Evolutionary conservation across 1,140 invertebrate genomes (phyloP).

Genomic region (Gonioctena quinquepunctata): DNA sequence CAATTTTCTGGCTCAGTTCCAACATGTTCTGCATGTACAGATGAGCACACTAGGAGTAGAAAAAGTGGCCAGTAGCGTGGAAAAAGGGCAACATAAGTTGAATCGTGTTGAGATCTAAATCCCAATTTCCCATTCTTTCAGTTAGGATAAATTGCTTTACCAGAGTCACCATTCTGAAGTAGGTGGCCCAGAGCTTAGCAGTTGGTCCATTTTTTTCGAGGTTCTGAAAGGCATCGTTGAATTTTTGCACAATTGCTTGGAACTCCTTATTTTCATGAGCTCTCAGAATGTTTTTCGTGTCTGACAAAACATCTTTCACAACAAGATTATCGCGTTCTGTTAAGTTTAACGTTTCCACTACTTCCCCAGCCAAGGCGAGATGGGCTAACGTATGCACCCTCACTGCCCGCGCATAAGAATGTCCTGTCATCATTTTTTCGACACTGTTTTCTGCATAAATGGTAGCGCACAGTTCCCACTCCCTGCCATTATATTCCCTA

Average conservation of each 20-base stretch:
- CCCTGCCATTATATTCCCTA: slow-evolving; percentile 32
- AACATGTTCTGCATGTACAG: slow-evolving; percentile 57
- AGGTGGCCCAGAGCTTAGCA: slow-evolving; percentile 48
- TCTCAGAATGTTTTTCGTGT: too few species aligned
- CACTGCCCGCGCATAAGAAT: slow-evolving; percentile 49
- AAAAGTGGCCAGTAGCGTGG: slow-evolving; percentile 55
- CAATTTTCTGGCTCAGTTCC: slow-evolving; percentile 38
- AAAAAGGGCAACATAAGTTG: slow-evolving; percentile 54
- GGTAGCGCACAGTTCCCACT: slow-evolving; percentile 33
- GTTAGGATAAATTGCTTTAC: slow-evolving; percentile 47
- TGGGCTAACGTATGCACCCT: slow-evolving; percentile 51
- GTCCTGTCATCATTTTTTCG: slow-evolving; percentile 52
- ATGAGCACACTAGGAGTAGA: slow-evolving; percentile 56
- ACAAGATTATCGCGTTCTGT: too few species aligned
- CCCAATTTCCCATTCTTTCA: slow-evolving; percentile 47
- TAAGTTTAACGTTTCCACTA: too few species aligned
- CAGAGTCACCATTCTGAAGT: slow-evolving; percentile 38
- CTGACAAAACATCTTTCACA: too few species aligned
- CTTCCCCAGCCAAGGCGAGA: slow-evolving; percentile 41
- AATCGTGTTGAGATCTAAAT: slow-evolving; percentile 44
- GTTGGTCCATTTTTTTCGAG: slow-evolving; percentile 34
- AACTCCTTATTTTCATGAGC: too few species aligned
- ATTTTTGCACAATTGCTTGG: too few species aligned
- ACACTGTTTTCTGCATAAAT: slow-evolving; percentile 40
- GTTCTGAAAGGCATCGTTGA: too few species aligned